Conservation (phyloP, 2,888 invertebrate species). For the Melangyna quadrimaculata region DNA sequence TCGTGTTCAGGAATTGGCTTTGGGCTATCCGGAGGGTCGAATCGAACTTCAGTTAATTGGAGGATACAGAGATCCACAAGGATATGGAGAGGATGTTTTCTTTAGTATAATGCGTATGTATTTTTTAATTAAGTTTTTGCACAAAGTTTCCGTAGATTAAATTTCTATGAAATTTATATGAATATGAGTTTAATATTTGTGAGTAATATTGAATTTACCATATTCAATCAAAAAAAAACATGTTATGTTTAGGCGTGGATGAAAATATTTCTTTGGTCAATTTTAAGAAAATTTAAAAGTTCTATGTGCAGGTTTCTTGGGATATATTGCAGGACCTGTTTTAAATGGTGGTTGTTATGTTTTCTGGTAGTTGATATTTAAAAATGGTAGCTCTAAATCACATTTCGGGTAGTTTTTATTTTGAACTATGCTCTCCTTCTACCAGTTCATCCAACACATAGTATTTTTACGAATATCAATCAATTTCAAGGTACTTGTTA, state of each 20-base stretch:
- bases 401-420: no score
- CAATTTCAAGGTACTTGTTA: no score
- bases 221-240: background rate
- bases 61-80: conserved; percentile 93
- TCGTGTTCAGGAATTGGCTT: conserved; percentile 92
- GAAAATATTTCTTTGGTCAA: background rate
- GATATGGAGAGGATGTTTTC: conserved; percentile 94
- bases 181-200: background rate
- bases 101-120: conserved; percentile 93
- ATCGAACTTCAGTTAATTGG: conserved; percentile 95
- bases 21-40: conserved; percentile 93
- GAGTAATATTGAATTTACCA: background rate
- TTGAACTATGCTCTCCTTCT: no score
- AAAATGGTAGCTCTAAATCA: no score
- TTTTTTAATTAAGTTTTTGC: conserved; percentile 73
- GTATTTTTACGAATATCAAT: no score
- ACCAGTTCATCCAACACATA: no score
- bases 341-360: no score
- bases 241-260: background rate
- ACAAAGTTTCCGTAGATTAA: background rate
- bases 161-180: background rate
- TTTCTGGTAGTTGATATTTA: no score
- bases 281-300: no score
- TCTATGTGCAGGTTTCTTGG: no score
- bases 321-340: no score